Conservation (phyloP, 2,888 invertebrate species). For the Branchipolynoe longqiensis region DNA sequence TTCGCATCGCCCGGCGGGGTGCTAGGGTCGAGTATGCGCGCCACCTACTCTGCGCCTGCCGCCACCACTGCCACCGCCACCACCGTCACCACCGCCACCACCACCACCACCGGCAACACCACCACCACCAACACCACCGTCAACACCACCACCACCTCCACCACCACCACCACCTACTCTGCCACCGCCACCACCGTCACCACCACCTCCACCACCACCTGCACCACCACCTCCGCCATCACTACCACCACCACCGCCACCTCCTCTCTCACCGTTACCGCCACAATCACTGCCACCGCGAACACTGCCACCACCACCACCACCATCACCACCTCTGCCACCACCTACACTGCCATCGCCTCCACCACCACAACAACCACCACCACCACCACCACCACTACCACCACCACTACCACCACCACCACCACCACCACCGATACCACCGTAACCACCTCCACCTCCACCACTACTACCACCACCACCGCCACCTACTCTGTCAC, state of each 20-base stretch:
- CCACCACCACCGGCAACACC: background rate
- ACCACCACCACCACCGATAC: too few species aligned
- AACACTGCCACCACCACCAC: too few species aligned
- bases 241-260: background rate
- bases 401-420: too few species aligned
- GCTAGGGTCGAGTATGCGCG: background rate
- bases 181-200: background rate
- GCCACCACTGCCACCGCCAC: background rate
- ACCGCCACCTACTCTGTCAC: too few species aligned
- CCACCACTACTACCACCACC: too few species aligned
- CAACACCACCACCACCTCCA: background rate
- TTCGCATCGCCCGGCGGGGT: conserved; percentile 7
- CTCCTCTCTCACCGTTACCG: background rate
- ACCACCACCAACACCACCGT: background rate
- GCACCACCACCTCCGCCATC: background rate
- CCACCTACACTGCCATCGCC: too few species aligned
- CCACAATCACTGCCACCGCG: background rate
- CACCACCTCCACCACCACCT: background rate
- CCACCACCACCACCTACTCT: background rate
- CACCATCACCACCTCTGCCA: too few species aligned
- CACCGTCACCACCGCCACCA: background rate
- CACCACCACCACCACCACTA: too few species aligned
- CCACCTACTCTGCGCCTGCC: background rate
- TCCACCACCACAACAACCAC: too few species aligned
- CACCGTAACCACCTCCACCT: too few species aligned